Base-by-base conservation (phyloP, 1,140 invertebrate species). In the Rhysida immarginata region DNA sequence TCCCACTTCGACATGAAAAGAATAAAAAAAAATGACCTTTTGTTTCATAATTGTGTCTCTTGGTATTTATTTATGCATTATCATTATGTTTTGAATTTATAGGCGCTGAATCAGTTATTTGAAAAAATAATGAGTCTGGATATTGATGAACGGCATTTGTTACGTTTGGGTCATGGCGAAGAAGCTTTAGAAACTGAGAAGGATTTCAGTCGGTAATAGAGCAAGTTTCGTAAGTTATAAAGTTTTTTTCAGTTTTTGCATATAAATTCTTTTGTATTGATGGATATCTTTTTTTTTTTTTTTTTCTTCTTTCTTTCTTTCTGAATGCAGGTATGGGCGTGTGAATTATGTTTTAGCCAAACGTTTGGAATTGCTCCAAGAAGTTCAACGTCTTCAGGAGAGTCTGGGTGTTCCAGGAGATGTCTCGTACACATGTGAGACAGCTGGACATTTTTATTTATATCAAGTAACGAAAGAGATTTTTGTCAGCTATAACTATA, bases 121-220 rank as follows among this genome's bases (percentile, higher is more conserved):
- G 96, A 99, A 70, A 99, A 99, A 73, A 98, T 99, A 61, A 99
- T 98, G 74, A 84, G 85, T 3, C 70, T 99, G 42, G 96, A 99
- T 67, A 91, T 99, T 53, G 96, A 99, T 66, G 96, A 99, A 67
- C 73, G 96, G 2, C 96, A 99, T 81, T 74, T 99, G 51, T 69
- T 99, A 26, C 92, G 96, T 85, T 77, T 99, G n/a, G 95, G 96
- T 70, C 96, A 99, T 68, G 96, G 96, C 49, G 96, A 99, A 72
- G 95, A 99, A 69, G 88, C 91, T 1, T 69, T 99, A 5, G 96
- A 99, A 68, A 99, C 96, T 0, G 94, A 98, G 68, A 99, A 99
- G 71, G 94, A 98, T 70, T 99, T 96, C 66, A 96, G 92, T 63
- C 81, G 89, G 74, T 82, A 59, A 35, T 56, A 25, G 21, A 26